phyloP scores from a whole-genome alignment of 2,797 vertebrate genomes.

The Meda fulgida region DNA sequence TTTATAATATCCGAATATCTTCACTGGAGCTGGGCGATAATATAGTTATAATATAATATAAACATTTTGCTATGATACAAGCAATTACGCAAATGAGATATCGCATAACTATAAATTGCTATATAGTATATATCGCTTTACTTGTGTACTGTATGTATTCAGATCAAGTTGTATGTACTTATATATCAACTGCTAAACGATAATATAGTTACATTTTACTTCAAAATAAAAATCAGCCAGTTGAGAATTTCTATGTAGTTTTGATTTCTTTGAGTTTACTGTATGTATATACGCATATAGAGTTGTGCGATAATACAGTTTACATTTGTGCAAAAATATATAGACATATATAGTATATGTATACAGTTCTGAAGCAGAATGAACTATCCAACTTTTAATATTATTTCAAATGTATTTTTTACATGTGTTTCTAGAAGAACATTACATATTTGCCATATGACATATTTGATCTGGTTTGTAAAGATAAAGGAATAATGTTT shows the following conservation, averaged over 20 bases:
- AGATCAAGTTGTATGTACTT: too few species aligned
- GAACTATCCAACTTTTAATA: background rate
- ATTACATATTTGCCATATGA: background rate
- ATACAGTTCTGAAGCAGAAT: background rate
- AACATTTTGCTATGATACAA: too few species aligned
- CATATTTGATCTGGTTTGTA: background rate
- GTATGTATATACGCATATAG: background rate
- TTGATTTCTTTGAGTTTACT: background rate
- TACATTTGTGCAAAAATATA: background rate
- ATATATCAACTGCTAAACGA: too few species aligned
- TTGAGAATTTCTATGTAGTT: too few species aligned
- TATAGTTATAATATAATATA: too few species aligned
- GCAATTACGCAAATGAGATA: too few species aligned
- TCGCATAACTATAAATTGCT: too few species aligned
- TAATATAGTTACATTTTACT: too few species aligned
- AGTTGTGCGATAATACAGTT: background rate
- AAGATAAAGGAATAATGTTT: background rate
- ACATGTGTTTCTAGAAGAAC: background rate
- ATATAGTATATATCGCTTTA: too few species aligned
- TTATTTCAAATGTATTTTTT: background rate
- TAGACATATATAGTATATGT: background rate
- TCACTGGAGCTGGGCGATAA: too few species aligned
- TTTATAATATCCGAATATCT: background rate
- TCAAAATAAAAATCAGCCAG: too few species aligned
- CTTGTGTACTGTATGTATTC: too few species aligned